Base-by-base conservation (phyloP, 37 sponge, comb jelly and placozoan species). In the Theonella swinhoei region DNA sequence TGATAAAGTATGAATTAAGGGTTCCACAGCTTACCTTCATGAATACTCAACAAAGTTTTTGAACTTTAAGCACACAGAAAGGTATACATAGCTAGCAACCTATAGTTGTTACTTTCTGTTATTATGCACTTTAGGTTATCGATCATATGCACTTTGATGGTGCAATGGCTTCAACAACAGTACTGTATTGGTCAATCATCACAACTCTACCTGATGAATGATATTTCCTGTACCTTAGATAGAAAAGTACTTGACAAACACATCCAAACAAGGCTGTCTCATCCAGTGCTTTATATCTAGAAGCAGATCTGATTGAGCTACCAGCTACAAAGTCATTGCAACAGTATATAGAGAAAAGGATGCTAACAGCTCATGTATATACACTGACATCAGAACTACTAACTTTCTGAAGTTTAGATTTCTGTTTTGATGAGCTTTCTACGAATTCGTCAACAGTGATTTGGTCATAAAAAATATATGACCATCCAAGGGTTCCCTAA, bases 241-340 rank as follows among this genome's bases (percentile, higher is more conserved):
- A n/a, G n/a, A n/a, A n/a, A n/a, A n/a, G n/a, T n/a, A n/a, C 66
- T 8, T 66, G 79, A 68, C 80, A 80, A n/a, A 70, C 80, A 80
- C 80, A 80, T 4, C 80, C 80, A 67, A 80, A 80, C 54, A 80
- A 65, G 8, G 69, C 80, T 40, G 80, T 80, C 54, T 80, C 80
- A 80, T 80, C 80, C 24, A 80, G 70, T 65, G 80, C 80, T 62
- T 67, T 29, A 39, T 65, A 80, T 26, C 80, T 65, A 31, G 9
- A 39, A 7, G 80, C 8, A 1, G 70, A 68, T 68, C 80, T 3
- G 5, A 80, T 1, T 3, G 70, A 7, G 26, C 67, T 25, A 35
- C 80, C 80, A 36, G 80, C 80, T 39, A 80, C 3, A 39, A 80
- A 80, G 63, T 60, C 24, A 39, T 38, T 80, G 43, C 80, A n/a